Evolutionary conservation across 2,113 vertebrate species (phyloP).

Genomic region (Neogale vison): DNA sequence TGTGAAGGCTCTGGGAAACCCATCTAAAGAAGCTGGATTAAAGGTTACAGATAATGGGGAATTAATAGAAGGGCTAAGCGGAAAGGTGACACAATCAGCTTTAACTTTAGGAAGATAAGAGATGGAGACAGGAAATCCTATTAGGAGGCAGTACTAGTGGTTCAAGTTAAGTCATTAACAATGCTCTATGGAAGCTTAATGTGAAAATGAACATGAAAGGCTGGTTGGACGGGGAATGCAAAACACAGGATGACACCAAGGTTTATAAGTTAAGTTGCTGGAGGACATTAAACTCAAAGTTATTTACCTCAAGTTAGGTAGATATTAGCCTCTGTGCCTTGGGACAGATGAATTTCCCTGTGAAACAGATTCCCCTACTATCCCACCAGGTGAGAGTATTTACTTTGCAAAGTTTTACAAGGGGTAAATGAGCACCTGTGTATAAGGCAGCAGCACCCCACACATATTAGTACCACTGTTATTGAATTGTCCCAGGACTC

Average conservation of each 20-base stretch:
- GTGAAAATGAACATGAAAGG: neutral
- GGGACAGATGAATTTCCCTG: neutral
- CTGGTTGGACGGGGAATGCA: neutral
- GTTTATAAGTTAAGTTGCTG: neutral
- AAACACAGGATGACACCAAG: neutral
- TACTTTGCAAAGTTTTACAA: neutral
- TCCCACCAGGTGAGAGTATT: neutral
- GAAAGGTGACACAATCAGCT: slow-evolving; percentile 4
- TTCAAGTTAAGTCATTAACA: neutral
- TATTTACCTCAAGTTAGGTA: neutral
- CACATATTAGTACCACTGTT: neutral
- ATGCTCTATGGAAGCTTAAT: neutral
- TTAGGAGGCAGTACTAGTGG: neutral
- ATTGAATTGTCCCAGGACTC: neutral
- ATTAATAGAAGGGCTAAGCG: neutral
- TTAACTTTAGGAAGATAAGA: neutral
- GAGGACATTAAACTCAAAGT: neutral
- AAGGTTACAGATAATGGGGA: neutral
- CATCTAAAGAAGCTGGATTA: neutral
- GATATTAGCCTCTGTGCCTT: neutral
- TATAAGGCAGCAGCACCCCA: too few relatives aligned
- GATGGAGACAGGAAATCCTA: slow-evolving; percentile 31
- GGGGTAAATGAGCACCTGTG: neutral
- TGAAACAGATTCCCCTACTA: neutral
- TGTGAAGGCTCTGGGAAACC: neutral